phyloP scores from a whole-genome alignment of 2,113 vertebrate species.

The Gasterosteus nipponicus region DNA sequence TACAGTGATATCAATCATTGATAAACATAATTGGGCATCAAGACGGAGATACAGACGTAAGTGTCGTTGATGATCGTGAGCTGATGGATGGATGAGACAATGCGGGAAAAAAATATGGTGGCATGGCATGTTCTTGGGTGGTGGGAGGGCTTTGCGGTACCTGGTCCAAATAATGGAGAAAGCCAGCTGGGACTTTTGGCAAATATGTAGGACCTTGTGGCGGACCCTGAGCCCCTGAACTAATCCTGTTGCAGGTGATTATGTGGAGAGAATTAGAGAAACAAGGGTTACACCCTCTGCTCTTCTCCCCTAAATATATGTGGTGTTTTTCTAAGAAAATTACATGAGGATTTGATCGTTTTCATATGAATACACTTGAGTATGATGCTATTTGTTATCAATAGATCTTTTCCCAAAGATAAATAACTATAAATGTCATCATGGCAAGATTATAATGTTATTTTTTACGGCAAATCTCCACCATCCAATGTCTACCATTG shows the following conservation, averaged over 20 bases:
- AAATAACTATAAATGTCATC: background rate
- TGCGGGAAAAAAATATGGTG: conserved; percentile 44
- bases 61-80: conserved; percentile 44
- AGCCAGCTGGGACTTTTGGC: conserved; percentile 76
- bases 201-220: conserved; percentile 72
- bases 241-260: conserved; percentile 75
- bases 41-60: conserved; percentile 25
- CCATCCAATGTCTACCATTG: conserved; percentile 12
- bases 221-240: conserved; percentile 65
- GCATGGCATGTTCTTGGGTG: conserved; percentile 43
- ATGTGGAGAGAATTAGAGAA: conserved; percentile 65
- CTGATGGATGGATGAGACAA: conserved; percentile 46
- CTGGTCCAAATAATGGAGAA: conserved; percentile 70
- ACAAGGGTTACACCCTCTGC: conserved; percentile 36
- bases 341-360: background rate
- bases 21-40: conserved; percentile 10
- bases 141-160: conserved; percentile 59
- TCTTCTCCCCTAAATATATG: conserved; percentile 19
- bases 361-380: background rate
- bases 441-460: background rate
- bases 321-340: background rate
- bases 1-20: conserved; percentile 3
- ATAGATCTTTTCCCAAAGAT: background rate
- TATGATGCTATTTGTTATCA: conserved; percentile 5
- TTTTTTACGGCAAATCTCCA: background rate